A percentile compares a stretch with the other conserved stretches of the same genome.
phyloP scores from a whole-genome alignment of 2,797 vertebrate genomes.

The Taeniopygia guttata region DNA sequence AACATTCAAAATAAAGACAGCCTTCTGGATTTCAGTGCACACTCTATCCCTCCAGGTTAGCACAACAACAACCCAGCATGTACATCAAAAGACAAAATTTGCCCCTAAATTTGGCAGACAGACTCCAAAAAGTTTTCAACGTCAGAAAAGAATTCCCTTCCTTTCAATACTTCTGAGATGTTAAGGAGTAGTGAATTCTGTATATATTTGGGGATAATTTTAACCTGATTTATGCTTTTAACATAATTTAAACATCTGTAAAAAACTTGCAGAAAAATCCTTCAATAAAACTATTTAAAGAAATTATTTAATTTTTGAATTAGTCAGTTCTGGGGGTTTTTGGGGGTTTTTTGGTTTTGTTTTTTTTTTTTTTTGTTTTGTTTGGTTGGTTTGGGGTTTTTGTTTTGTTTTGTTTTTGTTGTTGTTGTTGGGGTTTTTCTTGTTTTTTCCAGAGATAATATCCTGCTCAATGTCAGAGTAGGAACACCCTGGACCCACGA shows the following conservation, averaged over 20 bases:
- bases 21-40: neutral
- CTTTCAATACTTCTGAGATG: neutral
- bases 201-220: neutral
- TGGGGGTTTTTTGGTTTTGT: too few species aligned
- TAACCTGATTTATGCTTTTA: neutral
- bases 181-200: neutral
- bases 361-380: too few species aligned
- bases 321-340: rapidly evolving
- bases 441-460: neutral
- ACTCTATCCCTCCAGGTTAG: neutral
- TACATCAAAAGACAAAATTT: neutral
- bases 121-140: neutral
- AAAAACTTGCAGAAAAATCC: neutral
- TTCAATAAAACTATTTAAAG: neutral
- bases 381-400: too few species aligned
- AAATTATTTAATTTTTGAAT: neutral
- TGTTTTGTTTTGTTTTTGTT: too few species aligned
- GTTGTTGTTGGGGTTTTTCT: too few species aligned
- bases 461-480: neutral
- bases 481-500: neutral
- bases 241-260: neutral
- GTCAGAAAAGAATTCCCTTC: neutral
- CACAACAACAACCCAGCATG: neutral
- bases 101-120: neutral
- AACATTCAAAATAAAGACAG: neutral